Percentiles rank a stretch among this genome's conserved stretches.
These are phyloP conservation scores for Limnephilus lunatus DNA, from an alignment of 2,888 invertebrate species.

Conservation along the genomic window DNA sequence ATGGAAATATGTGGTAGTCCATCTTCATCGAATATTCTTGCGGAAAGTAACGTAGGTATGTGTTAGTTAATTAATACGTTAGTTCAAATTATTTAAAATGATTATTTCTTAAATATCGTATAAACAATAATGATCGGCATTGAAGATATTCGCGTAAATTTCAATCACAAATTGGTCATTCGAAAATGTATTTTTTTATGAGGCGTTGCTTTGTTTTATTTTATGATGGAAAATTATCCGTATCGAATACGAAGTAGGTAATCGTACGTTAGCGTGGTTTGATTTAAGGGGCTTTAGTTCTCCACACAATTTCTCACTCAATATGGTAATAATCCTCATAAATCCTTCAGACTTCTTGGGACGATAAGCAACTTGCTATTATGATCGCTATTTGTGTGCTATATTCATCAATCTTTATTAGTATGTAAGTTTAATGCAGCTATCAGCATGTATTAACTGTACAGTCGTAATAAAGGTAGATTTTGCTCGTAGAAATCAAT, in stretches of 20 bases:
- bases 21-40: too few species aligned
- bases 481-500: background rate
- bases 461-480: background rate
- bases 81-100: too few species aligned
- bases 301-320: background rate
- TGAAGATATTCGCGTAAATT: background rate
- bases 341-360: background rate
- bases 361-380: background rate
- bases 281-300: slow-evolving; percentile 7
- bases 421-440: background rate
- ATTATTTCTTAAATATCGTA: too few species aligned
- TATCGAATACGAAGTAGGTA: slow-evolving; percentile 9
- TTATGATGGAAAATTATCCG: background rate
- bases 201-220: background rate
- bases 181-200: background rate
- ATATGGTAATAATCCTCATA: background rate
- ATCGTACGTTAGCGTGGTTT: slow-evolving; percentile 30
- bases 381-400: background rate
- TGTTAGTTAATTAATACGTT: too few species aligned
- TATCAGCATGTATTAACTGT: background rate
- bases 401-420: background rate
- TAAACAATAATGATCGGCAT: background rate
- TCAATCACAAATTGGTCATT: background rate
- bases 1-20: background rate
- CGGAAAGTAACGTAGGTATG: too few species aligned